Base-by-base conservation (phyloP, 2,797 vertebrate genomes). In the Catostomus latipinnis region DNA sequence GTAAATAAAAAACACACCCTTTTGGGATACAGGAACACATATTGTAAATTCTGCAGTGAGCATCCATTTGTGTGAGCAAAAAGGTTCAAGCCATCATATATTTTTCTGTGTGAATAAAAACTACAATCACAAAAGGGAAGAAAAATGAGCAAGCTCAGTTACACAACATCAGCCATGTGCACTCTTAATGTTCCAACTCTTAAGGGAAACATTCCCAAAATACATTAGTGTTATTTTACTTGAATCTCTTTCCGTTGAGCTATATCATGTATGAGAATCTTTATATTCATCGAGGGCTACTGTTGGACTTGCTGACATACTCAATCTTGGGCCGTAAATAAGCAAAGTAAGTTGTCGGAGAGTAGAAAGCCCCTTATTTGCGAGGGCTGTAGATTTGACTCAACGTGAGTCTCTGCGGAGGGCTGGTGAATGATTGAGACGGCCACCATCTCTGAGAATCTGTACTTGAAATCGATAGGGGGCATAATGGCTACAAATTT, bases 401-500 rank as follows among this genome's bases (percentile, higher is more conserved):
- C 57, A 48, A 80, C 48, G 61, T 72, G 69, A 82, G 63, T 78
- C 78, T 80, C 82, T 6, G 53, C 45, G 78, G 70, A 84, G 81
- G 72, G 80, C 67, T 71, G 72, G 67, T 87, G 80, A 87, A 87
- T 86, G 87, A 88, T 87, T 82, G 83, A 86, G 82, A 78, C 11
- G 13, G 71, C 61, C 22, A 2, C 56, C 82, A 56, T 76, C 80
- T 87, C 78, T 74, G 63, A 86, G 82, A 76, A 83, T 80, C 78
- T 63, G 50, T 60, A 81, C 77, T 89, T 88, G 86, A 74, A 90
- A 93, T 94, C 91, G 48, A 94, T 94, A 87, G 75, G 73, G 78
- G 82, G 83, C 87, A 90, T 92, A 94, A 90, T 65, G 90, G 89
- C 90, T 81, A 86, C 83, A 80, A 48, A 85, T 88, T 87, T 93